Evolutionary conservation across 2,797 vertebrate genomes (phyloP).

Genomic region (Semaprochilodus insignis): DNA sequence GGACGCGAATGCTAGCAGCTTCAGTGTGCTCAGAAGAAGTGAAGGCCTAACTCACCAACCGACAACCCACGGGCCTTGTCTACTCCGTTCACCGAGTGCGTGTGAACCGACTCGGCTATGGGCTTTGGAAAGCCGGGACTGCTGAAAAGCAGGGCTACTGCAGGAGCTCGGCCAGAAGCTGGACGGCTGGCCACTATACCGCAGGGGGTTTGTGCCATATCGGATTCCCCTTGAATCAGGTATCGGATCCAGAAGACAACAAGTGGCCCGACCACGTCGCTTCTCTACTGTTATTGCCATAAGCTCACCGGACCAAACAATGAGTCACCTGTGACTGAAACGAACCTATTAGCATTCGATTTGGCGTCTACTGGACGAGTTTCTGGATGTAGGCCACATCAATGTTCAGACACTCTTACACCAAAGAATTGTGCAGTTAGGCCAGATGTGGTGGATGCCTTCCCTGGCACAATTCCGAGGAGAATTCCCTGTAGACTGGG

Average conservation of each 20-base stretch:
- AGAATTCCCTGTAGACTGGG: no score
- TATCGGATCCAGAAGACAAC: not conserved
- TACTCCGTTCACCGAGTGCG: constrained; percentile 13
- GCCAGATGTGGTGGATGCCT: no score
- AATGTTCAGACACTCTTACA: no score
- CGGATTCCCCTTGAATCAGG: not conserved
- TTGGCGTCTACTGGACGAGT: no score
- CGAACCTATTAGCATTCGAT: no score
- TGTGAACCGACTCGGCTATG: not conserved
- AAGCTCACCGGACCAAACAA: no score
- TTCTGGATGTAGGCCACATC: no score
- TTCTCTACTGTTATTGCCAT: not conserved
- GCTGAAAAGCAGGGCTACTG: not conserved
- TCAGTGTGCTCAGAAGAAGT: not conserved
- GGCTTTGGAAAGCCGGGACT: not conserved
- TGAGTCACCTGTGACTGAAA: no score
- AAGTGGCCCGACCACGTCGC: not conserved
- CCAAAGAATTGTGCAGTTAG: no score
- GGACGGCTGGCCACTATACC: not conserved
- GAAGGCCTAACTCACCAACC: constrained; percentile 6
- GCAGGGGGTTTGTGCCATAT: not conserved
- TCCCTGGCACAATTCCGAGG: no score
- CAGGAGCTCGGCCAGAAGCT: not conserved
- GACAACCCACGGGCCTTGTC: not conserved
- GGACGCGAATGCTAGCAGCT: constrained; percentile 9